Conservation (phyloP, 2,888 invertebrate genomes). For the Orthosia cruda region DNA sequence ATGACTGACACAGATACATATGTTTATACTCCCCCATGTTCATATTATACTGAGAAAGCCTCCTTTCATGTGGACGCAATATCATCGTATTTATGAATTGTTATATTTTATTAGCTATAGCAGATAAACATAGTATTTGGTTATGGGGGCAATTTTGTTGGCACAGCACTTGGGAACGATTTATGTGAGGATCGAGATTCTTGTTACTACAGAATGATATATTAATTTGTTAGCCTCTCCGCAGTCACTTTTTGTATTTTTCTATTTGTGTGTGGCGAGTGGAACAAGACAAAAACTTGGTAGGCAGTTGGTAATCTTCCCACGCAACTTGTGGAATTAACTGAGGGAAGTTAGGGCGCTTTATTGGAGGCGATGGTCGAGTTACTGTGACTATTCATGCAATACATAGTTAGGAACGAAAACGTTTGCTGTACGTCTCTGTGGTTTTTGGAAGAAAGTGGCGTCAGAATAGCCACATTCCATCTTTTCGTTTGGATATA, state of each 20-base stretch:
- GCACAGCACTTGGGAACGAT: slow-evolving; percentile 19
- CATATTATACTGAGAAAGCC: slow-evolving; percentile 12
- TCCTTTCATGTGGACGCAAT: slow-evolving; percentile 31
- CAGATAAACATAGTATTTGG: slow-evolving; percentile 28
- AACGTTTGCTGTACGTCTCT: neutral
- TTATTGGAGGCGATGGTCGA: slow-evolving; percentile 6
- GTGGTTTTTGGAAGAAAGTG: neutral
- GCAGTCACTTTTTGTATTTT: slow-evolving; percentile 33
- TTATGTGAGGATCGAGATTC: slow-evolving; percentile 11
- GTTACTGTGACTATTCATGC: slow-evolving; percentile 20
- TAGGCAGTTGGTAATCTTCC: slow-evolving; percentile 41
- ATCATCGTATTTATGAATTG: slow-evolving; percentile 37
- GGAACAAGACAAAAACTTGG: slow-evolving; percentile 38
- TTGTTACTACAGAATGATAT: slow-evolving; percentile 6
- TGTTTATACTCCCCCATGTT: slow-evolving; percentile 22
- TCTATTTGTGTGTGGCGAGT: slow-evolving; percentile 26
- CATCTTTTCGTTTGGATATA: neutral
- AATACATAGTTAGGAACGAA: slow-evolving; percentile 13
- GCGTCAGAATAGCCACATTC: no score
- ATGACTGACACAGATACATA: slow-evolving; percentile 54
- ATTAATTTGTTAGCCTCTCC: slow-evolving; percentile 33
- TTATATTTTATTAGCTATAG: slow-evolving; percentile 28
- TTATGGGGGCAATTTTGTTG: slow-evolving; percentile 26
- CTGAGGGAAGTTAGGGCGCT: slow-evolving; percentile 9
- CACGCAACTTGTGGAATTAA: slow-evolving; percentile 32